Conservation (phyloP, 37 sponge, comb jelly and placozoan genomes). For the Cliona cf. orientalis region DNA sequence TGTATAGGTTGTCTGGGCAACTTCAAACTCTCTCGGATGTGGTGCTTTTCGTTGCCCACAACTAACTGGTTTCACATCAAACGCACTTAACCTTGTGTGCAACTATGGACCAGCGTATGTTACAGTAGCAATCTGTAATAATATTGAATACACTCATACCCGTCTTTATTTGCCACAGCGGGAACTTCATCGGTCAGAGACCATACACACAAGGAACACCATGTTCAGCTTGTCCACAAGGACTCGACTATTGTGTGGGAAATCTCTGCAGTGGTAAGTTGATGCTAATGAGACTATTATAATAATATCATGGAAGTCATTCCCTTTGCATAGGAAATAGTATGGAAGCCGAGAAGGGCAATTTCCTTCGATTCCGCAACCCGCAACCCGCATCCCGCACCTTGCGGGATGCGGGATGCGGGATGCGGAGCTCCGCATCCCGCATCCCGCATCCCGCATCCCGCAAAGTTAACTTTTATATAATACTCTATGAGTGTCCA, state of each 20-base stretch:
- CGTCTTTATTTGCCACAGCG: neutral
- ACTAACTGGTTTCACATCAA: neutral
- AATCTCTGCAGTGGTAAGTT: constrained; percentile 36
- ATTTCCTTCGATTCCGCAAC: too few species aligned
- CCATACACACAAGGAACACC: constrained; percentile 12
- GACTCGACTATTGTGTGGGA: neutral
- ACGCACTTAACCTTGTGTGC: neutral
- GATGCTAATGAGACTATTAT: too few species aligned
- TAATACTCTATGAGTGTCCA: too few species aligned
- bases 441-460: too few species aligned
- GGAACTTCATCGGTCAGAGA: neutral
- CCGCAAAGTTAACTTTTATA: too few species aligned
- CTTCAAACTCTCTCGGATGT: neutral
- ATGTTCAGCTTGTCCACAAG: constrained; percentile 17
- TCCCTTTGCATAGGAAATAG: too few species aligned
- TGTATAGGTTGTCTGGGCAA: constrained; percentile 12
- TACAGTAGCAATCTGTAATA: neutral
- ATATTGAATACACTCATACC: neutral
- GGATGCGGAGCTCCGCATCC: too few species aligned
- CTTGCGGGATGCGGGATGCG: too few species aligned
- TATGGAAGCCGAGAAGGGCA: too few species aligned
- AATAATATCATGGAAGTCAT: too few species aligned
- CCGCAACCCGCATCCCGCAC: too few species aligned
- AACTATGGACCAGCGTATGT: constrained; percentile 26
- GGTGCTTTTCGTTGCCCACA: constrained; percentile 3